Conservation (phyloP, 2,797 vertebrate species). For the Erpetoichthys calabaricus region DNA sequence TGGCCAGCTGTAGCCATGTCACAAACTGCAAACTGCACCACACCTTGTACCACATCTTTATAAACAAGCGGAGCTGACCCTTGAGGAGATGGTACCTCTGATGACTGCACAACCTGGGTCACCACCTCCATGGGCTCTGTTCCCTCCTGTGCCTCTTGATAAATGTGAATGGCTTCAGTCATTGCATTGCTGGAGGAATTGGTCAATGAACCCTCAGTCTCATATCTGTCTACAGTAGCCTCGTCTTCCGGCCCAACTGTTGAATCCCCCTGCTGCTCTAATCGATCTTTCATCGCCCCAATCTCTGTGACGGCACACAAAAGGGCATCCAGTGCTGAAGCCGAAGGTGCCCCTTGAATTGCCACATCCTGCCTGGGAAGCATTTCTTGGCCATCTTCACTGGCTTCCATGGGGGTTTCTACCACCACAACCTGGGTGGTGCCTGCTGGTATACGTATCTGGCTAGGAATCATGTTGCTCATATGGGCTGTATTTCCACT, state of each 20-base stretch:
- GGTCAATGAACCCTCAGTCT: background rate
- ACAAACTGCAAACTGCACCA: constrained; percentile 75
- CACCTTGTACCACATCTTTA: constrained; percentile 72
- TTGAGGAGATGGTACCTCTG: constrained; percentile 34
- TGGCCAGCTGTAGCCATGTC: constrained; percentile 58
- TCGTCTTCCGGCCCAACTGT: constrained; percentile 16
- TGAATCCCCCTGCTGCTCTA: constrained; percentile 20
- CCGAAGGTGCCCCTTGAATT: constrained; percentile 45
- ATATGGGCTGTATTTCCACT: constrained; percentile 42
- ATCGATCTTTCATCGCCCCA: constrained; percentile 50
- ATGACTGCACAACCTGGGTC: constrained; percentile 45
- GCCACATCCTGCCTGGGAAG: constrained; percentile 34
- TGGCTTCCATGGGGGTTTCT: constrained; percentile 40
- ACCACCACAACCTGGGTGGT: constrained; percentile 78
- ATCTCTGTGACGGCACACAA: constrained; percentile 84
- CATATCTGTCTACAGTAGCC: constrained; percentile 14
- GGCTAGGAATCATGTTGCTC: constrained; percentile 39
- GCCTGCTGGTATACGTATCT: constrained; percentile 37
- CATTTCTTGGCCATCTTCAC: constrained; percentile 21
- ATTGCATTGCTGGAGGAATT: constrained; percentile 15
- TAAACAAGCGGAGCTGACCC: constrained; percentile 45
- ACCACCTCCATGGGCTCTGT: constrained; percentile 45
- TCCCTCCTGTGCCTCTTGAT: constrained; percentile 30
- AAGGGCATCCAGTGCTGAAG: constrained; percentile 76
- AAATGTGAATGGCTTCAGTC: constrained; percentile 34